Base-by-base conservation (phyloP, 2,797 vertebrate species). In the Odontamblyopus lacepedii region DNA sequence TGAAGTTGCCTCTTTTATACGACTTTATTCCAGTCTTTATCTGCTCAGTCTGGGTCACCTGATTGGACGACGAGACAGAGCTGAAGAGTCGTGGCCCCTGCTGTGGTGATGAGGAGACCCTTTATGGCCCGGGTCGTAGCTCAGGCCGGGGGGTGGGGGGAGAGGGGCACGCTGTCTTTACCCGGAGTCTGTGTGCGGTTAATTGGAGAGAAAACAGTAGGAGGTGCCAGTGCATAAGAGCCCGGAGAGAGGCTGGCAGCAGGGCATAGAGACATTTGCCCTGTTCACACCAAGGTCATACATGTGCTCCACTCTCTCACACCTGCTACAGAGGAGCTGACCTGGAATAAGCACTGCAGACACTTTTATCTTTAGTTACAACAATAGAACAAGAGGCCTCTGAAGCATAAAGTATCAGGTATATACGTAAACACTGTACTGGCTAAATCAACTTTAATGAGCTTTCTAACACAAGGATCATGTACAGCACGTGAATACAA, bases 161-260 rank as follows among this genome's bases (percentile, higher is more conserved):
- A 19, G 59, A 19, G 29, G 76, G 69, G 71, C 74, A 65, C 51
- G 73, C 67, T 53, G 67, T 78, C 84, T 85, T 72, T 70, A 72
- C 53, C 1, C 2, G 18, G 57, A 71, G 70, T 76, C 79, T 83
- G 84, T 81, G 73, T 60, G 64, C 67, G 75, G 78, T 79, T 91
- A 90, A 91, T 92, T 87, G 85, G 79, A 84, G 79, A 77, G 81
- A 83, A 88, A 87, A 87, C 88, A 83, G 81, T 90, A 75, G 86
- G 87, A 87, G 87, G 87, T 83, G 79, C 71, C 65, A 63, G 60
- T 78, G 61, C 32, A 8, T 87, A 76, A 83, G 81, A 83, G 61
- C 79, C 75, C 75, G 70, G 41, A 63, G 87, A 89, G 84, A 81
- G 67, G 72, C 79, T 83, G 86, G 75, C 86, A 83, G 83, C 76